Evolutionary conservation across 2,113 vertebrate species (phyloP).

Genomic region (Anoplopoma fimbria): DNA sequence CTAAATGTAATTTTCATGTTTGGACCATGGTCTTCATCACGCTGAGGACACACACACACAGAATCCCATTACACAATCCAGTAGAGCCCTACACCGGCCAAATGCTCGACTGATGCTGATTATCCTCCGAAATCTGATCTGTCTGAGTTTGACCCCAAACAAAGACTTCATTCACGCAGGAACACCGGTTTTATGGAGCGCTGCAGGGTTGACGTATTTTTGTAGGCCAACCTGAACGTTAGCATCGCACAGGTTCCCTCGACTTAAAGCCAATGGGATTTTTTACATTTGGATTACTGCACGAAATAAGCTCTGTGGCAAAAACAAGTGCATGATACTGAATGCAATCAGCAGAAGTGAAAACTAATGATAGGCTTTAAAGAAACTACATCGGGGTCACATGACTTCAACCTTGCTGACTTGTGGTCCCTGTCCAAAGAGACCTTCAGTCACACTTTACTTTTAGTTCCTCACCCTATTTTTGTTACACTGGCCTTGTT

Average conservation of each 20-base stretch:
- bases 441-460: not conserved
- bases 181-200: slow-evolving; percentile 30
- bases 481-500: not conserved
- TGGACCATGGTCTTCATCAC: not conserved
- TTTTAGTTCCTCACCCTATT: not conserved
- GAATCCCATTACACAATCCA: slow-evolving; percentile 36
- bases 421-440: not conserved
- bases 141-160: slow-evolving; percentile 62
- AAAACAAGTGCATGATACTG: not conserved
- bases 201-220: not conserved
- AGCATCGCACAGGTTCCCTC: not conserved
- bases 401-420: not conserved
- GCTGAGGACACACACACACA: slow-evolving; percentile 20
- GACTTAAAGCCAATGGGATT: not conserved
- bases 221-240: not conserved
- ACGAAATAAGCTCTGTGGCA: not conserved
- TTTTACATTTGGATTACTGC: not conserved
- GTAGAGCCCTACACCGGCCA: slow-evolving; percentile 7
- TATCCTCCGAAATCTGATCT: slow-evolving; percentile 66
- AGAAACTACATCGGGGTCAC: not conserved
- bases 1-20: slow-evolving; percentile 3
- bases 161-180: slow-evolving; percentile 64
- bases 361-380: not conserved
- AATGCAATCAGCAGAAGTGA: not conserved
- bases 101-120: slow-evolving; percentile 57